phyloP scores from a whole-genome alignment of 2,888 invertebrate species.

The Megalurothrips usitatus region DNA sequence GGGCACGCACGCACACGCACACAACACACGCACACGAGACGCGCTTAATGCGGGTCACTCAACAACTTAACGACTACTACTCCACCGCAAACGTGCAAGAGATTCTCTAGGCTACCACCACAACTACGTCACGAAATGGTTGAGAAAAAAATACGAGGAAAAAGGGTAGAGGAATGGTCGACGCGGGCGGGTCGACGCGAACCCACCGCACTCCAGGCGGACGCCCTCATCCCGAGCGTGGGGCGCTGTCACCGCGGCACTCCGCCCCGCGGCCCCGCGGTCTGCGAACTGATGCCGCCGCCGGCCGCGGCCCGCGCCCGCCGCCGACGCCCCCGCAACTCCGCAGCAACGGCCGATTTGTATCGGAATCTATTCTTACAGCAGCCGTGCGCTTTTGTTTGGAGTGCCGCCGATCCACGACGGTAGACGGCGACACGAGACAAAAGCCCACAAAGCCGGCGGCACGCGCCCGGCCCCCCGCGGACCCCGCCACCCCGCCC shows the following conservation, averaged over 20 bases:
- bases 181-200: too few relatives aligned
- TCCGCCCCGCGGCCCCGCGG: background rate
- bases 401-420: background rate
- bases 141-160: too few relatives aligned
- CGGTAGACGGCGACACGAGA: background rate
- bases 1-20: background rate
- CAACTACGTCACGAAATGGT: too few relatives aligned
- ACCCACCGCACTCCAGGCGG: too few relatives aligned
- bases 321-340: background rate
- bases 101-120: too few relatives aligned
- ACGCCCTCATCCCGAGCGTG: too few relatives aligned
- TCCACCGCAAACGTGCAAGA: too few relatives aligned
- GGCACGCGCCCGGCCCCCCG: background rate
- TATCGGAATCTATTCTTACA: conserved; percentile 3
- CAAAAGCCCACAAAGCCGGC: background rate
- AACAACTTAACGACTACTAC: background rate
- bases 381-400: conserved; percentile 8
- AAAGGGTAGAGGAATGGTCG: too few relatives aligned
- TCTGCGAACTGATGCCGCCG: background rate
- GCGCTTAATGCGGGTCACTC: too few relatives aligned
- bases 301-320: background rate
- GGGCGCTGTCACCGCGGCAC: too few relatives aligned
- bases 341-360: background rate
- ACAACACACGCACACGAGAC: too few relatives aligned
- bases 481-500: background rate